phyloP scores from a whole-genome alignment of 1,140 invertebrate genomes.

The Lysiphlebus fabarum region DNA sequence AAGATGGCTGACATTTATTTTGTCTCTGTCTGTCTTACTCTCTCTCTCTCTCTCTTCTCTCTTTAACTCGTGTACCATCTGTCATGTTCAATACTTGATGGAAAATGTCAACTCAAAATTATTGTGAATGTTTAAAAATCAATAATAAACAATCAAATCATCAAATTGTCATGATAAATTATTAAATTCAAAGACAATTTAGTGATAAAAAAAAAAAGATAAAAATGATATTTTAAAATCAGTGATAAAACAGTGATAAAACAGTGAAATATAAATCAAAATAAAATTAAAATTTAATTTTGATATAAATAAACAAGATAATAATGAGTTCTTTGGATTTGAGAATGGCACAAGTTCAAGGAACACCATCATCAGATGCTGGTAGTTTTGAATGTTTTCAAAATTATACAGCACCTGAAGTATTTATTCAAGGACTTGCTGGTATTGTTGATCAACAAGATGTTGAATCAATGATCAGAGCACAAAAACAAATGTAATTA shows the following conservation, averaged over 20 bases:
- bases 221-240: too few species aligned
- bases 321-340: too few species aligned
- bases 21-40: too few species aligned
- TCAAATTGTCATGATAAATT: neutral
- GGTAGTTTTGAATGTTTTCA: conserved; percentile 79
- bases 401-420: conserved; percentile 85
- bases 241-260: too few species aligned
- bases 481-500: conserved; percentile 87
- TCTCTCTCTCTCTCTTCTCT: too few species aligned
- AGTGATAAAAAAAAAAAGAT: too few species aligned
- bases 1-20: too few species aligned
- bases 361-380: conserved; percentile 64
- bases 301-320: neutral
- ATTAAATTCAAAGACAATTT: neutral
- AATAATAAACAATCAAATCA: neutral
- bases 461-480: conserved; percentile 84
- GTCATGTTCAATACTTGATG: too few species aligned
- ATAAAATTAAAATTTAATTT: neutral
- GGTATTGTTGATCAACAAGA: conserved; percentile 88
- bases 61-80: too few species aligned
- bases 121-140: too few species aligned
- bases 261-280: too few species aligned
- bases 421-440: conserved; percentile 84
- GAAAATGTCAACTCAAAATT: too few species aligned
- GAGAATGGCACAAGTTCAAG: conserved; percentile 47